phyloP scores from a whole-genome alignment of 2,797 vertebrate genomes.

The Paratrypauchen microcephalus region DNA sequence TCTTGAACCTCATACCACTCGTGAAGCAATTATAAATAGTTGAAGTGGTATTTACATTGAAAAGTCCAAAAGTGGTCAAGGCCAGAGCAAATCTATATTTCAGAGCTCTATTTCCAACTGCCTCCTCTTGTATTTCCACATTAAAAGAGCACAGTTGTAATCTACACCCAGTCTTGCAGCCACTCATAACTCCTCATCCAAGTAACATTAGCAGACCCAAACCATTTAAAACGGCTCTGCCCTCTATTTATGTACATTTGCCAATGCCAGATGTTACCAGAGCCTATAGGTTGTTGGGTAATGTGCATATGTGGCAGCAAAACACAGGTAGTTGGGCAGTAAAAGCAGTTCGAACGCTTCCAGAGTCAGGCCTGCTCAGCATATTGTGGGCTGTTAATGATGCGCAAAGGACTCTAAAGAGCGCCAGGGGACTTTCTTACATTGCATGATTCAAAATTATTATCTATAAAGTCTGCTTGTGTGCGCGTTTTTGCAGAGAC shows the following conservation, averaged over 20 bases:
- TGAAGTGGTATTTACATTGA: neutral
- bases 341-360: conserved; percentile 50
- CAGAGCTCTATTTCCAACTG: conserved; percentile 11
- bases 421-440: conserved; percentile 38
- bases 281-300: conserved; percentile 38
- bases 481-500: neutral
- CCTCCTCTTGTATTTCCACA: conserved; percentile 13
- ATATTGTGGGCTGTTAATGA: conserved; percentile 50
- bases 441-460: conserved; percentile 29
- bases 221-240: conserved; percentile 51
- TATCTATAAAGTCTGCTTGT: conserved; percentile 28
- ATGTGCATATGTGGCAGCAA: conserved; percentile 56
- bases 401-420: conserved; percentile 47
- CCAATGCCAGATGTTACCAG: conserved; percentile 63
- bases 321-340: conserved; percentile 60
- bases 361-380: conserved; percentile 36
- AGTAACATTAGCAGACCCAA: conserved; percentile 56
- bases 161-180: conserved; percentile 51
- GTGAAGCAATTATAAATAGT: neutral
- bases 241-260: conserved; percentile 66
- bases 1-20: neutral
- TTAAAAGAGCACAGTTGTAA: conserved; percentile 56
- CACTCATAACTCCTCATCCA: conserved; percentile 53
- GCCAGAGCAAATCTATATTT: conserved; percentile 10
- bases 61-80: conserved; percentile 10